phyloP scores from a whole-genome alignment of 2,888 invertebrate genomes.

The Trachelus stipa region DNA sequence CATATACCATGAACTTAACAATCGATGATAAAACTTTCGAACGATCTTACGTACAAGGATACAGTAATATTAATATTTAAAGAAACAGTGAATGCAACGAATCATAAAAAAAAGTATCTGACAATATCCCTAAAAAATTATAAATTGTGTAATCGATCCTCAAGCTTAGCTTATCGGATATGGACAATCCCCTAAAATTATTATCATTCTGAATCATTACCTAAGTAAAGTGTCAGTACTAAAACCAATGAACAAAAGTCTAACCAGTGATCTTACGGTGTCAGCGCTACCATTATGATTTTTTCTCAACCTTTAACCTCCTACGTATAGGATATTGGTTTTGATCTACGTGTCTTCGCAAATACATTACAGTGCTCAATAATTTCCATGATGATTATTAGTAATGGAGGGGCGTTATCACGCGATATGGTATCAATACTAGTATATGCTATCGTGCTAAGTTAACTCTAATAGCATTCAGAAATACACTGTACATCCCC shows the following conservation, averaged over 20 bases:
- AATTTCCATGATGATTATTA: neutral
- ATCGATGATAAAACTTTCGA: neutral
- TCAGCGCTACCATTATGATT: neutral
- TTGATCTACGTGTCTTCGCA: neutral
- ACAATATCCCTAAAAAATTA: neutral
- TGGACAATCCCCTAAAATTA: neutral
- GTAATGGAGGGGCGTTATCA: slow-evolving; percentile 41
- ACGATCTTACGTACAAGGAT: neutral
- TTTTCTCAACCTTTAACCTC: neutral
- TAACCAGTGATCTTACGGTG: neutral
- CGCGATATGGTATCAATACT: slow-evolving; percentile 44
- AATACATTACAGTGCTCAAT: neutral
- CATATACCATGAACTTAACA: neutral
- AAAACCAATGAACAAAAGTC: neutral
- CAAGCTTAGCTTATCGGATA: neutral
- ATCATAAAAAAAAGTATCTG: neutral
- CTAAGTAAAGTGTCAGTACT: neutral
- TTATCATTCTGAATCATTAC: neutral
- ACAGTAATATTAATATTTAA: neutral
- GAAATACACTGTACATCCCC: neutral
- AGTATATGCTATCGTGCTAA: neutral
- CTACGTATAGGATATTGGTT: neutral
- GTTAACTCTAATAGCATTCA: slow-evolving; percentile 4
- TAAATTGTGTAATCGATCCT: neutral
- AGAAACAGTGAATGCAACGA: neutral